Evolutionary conservation across 2,113 vertebrate species (phyloP).

Genomic region (Microcebus jonahi): DNA sequence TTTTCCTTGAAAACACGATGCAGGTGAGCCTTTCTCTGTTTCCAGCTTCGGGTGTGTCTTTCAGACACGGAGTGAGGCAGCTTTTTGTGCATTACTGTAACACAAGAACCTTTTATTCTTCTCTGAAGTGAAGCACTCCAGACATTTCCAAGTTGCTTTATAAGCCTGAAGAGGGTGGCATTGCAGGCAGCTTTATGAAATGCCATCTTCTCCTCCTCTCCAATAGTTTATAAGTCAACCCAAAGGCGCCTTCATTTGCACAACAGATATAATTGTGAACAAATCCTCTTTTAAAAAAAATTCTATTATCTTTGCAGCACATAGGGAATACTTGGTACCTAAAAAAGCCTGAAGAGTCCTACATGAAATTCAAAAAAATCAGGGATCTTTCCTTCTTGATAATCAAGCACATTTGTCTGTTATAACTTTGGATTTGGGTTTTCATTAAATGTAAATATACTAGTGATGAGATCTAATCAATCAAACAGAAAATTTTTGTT

Average conservation of each 20-base stretch:
- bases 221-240: not conserved
- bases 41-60: constrained; percentile 22
- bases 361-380: not conserved
- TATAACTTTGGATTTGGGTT: not conserved
- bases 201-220: not conserved
- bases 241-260: not conserved
- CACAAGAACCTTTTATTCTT: not conserved
- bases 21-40: not conserved
- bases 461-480: not conserved
- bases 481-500: not conserved
- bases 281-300: not conserved
- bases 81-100: constrained; percentile 23
- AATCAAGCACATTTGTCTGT: not conserved
- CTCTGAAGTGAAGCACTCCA: constrained; percentile 2
- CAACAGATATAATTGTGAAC: not conserved
- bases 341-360: not conserved
- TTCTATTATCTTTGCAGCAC: not conserved
- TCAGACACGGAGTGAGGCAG: not conserved
- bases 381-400: not conserved
- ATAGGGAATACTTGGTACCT: not conserved
- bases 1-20: constrained; percentile 16
- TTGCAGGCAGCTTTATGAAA: constrained; percentile 25
- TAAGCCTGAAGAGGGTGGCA: not conserved
- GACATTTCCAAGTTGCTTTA: not conserved
- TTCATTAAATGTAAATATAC: not conserved